Percentiles rank a stretch among this genome's conserved stretches.
Conservation (phyloP, 2,797 vertebrate species). For the Rousettus madagascariensis region DNA sequence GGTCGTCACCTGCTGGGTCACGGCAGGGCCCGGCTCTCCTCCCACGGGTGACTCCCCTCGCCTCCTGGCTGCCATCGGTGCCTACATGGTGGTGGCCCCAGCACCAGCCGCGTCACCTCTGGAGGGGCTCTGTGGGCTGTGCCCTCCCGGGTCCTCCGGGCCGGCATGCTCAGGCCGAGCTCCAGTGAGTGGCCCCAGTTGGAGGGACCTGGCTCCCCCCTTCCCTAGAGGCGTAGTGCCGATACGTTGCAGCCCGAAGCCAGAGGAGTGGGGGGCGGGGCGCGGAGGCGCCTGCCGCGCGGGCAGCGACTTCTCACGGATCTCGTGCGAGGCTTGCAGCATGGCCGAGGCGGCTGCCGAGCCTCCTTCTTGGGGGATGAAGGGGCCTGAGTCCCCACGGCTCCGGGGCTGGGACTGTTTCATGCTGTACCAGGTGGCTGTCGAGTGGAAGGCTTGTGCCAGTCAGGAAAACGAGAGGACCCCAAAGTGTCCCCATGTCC, state of each 20-base stretch:
- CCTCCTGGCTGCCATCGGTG: neutral
- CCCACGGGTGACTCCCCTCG: neutral
- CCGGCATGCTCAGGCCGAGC: no score
- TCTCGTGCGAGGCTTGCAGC: neutral
- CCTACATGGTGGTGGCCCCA: neutral
- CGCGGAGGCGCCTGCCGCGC: neutral
- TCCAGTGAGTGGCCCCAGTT: neutral
- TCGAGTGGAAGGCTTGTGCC: neutral
- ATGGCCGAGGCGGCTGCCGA: neutral
- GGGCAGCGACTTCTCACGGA: no score
- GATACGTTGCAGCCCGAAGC: neutral
- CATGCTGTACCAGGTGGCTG: neutral
- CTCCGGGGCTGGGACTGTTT: neutral
- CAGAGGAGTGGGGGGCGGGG: neutral
- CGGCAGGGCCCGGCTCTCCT: no score
- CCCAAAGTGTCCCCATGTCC: neutral
- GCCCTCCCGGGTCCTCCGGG: neutral
- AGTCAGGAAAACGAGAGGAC: neutral
- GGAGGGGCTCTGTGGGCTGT: neutral
- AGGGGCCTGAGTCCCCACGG: neutral
- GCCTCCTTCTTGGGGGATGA: neutral
- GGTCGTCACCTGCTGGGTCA: rapidly evolving
- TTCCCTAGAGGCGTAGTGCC: no score
- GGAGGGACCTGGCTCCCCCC: no score
- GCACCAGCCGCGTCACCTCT: neutral